A percentile compares a stretch with the other conserved stretches of the same genome.
Evolutionary conservation across 2,113 vertebrate species (phyloP).

Genomic region (Trichomycterus rosablanca): DNA sequence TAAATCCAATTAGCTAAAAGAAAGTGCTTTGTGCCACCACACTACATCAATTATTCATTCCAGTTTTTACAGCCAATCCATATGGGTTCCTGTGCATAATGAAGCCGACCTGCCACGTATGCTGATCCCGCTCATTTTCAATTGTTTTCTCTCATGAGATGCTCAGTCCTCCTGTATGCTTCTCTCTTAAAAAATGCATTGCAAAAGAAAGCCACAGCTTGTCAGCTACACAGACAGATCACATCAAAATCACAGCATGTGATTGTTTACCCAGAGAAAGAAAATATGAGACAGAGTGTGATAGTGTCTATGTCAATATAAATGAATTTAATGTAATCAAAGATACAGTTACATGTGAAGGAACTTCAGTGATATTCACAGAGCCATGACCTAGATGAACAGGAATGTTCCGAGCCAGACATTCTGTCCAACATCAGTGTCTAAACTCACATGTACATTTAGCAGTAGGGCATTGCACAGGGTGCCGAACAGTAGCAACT

Average conservation of each 20-base stretch:
- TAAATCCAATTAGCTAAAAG: constrained; percentile 68
- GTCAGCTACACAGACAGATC: constrained; percentile 6
- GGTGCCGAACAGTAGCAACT: too few species aligned
- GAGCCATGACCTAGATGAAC: too few species aligned
- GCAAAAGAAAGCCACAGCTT: constrained; percentile 17
- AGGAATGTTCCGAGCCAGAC: too few species aligned
- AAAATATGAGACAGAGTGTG: too few species aligned
- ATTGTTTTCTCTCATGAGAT: constrained; percentile 50
- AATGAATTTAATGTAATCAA: too few species aligned
- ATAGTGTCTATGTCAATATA: too few species aligned
- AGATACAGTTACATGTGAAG: too few species aligned
- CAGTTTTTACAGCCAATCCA: constrained; percentile 60
- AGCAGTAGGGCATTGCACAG: too few species aligned
- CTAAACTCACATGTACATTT: too few species aligned
- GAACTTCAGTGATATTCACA: too few species aligned
- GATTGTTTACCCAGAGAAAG: constrained; percentile 3
- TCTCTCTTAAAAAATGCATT: not conserved
- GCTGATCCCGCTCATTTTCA: constrained; percentile 54
- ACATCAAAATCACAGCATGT: constrained; percentile 12
- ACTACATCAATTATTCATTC: constrained; percentile 68
- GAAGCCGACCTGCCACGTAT: constrained; percentile 62
- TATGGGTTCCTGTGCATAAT: constrained; percentile 65
- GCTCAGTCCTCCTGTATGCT: constrained; percentile 28
- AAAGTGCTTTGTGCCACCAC: constrained; percentile 58
- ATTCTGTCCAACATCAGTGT: too few species aligned